Evolutionary conservation across 2,797 vertebrate genomes (phyloP).

Genomic region (Thamnophis elegans): DNA sequence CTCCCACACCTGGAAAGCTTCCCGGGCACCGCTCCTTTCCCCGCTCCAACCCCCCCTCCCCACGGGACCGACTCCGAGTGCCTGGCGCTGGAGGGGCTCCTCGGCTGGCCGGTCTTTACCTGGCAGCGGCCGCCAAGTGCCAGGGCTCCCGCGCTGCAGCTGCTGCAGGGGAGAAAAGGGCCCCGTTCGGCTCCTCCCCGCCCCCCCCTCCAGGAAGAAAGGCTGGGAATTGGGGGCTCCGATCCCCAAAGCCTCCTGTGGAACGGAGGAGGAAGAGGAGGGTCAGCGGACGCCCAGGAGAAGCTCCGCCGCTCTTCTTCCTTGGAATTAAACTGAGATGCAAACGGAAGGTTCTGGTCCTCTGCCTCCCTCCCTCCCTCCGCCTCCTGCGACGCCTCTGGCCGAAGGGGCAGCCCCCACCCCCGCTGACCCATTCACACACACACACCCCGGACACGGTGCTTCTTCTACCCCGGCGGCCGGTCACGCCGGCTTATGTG

Average conservation of each 20-base stretch:
- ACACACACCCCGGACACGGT: no score
- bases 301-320: no score
- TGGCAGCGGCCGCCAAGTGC: accelerated
- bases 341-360: no score
- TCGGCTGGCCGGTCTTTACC: neutral
- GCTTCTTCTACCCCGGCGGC: no score
- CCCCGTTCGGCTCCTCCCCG: neutral
- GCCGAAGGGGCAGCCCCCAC: no score
- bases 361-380: no score
- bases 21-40: neutral
- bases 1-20: neutral
- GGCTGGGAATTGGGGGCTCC: no score
- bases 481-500: neutral
- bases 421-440: no score
- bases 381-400: no score
- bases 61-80: neutral
- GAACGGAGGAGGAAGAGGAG: neutral
- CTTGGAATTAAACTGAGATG: no score
- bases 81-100: neutral
- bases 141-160: neutral
- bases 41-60: neutral
- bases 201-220: neutral
- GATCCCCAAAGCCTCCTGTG: neutral
- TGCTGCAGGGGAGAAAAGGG: neutral
- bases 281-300: no score